Evolutionary conservation across 53 echinoderm and acorn worm species (phyloP), one percentile per base, ranked within the genome.

Genomic region (Mesocentrotus franciscanus): DNA sequence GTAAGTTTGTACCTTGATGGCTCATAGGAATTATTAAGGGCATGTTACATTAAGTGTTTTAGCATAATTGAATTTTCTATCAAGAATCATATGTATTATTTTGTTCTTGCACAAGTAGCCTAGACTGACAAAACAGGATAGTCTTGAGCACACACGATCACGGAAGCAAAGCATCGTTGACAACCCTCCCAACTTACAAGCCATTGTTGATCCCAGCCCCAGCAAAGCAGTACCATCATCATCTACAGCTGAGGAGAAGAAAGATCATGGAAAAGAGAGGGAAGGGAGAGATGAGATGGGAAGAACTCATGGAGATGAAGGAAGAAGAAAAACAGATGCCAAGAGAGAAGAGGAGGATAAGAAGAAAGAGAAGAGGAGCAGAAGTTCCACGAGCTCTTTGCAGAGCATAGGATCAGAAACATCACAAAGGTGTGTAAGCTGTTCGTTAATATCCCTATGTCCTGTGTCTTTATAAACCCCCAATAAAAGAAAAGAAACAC

Each of bases 61-160:
- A 39, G 39, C 39, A 39, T 39, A 39, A 39, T 39, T 39, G 39
- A 39, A 39, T 39, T 39, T 39, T 39, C 39, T 39, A 39, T 39
- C 39, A 39, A 39, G 39, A 39, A 39, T 39, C 3, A 39, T 39
- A 39, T 1, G n/a, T n/a, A n/a, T n/a, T n/a, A 57, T 58, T 58
- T 3, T 42, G 42, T 20, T 60, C 59, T 39, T 79, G 36, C 18
- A 1, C 79, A 79, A 79, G 9, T 66, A 94, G 94, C 66, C 94
- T 10, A 85, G 94, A 42, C 87, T 94, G 15, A 94, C 94, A 0
- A 94, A 94, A 36, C 94, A 94, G 56, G 95, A 92, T 24, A 61
- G 95, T 18, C 39, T 92, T n/a, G 92, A 91, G 91, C 84, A 75
- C 56, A 60, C 78, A 13, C 78, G 90, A 34, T 66, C 95, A 9